Percentiles rank a stretch among this genome's conserved stretches.
phyloP scores from a whole-genome alignment of 2,113 vertebrate species.

The Callaeas wilsoni region DNA sequence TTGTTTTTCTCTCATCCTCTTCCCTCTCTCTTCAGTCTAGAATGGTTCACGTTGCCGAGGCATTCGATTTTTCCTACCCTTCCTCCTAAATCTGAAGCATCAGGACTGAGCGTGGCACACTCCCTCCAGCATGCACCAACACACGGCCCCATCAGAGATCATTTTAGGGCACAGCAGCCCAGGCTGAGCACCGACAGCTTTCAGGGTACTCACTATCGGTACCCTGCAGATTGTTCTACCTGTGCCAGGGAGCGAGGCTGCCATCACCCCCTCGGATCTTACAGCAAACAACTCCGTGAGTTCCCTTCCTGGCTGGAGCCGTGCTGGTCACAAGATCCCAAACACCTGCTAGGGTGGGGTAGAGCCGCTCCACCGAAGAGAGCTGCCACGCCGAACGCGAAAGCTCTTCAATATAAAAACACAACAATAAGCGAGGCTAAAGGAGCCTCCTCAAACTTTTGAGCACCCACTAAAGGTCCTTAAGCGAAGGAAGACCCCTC shows the following conservation, averaged over 20 bases:
- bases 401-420: not conserved
- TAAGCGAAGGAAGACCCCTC: not conserved
- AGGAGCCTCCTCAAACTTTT: constrained; percentile 14
- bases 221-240: not conserved
- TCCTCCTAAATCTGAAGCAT: not conserved
- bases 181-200: not conserved
- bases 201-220: not conserved
- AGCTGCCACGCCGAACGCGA: not conserved
- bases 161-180: not conserved
- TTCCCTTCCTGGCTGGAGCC: not conserved
- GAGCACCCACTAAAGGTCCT: not conserved
- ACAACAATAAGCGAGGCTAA: not conserved
- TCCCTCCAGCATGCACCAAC: not conserved
- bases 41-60: rapidly evolving
- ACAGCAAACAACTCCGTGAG: not conserved
- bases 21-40: not conserved
- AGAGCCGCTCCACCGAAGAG: not conserved
- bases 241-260: not conserved
- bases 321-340: not conserved
- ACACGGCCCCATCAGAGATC: not conserved
- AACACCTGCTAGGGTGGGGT: constrained; percentile 9
- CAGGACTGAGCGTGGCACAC: not conserved
- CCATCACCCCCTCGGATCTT: not conserved
- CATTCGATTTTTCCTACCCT: not conserved
- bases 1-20: not conserved